Evolutionary conservation across 2,113 vertebrate species (phyloP).

Genomic region (Alligator sinensis): DNA sequence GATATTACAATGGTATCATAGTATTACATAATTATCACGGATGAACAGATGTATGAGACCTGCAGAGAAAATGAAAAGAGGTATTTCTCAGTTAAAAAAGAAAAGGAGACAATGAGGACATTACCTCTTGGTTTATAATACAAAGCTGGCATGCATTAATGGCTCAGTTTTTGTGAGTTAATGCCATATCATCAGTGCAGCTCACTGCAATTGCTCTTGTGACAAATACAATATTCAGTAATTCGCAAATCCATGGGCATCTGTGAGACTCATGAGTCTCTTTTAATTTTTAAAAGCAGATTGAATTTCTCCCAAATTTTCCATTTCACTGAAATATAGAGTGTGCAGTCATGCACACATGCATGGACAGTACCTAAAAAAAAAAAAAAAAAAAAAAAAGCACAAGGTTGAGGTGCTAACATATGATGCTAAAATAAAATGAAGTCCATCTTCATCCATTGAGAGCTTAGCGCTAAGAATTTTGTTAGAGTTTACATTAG

Average conservation of each 20-base stretch:
- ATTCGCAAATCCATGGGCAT: background rate
- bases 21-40: background rate
- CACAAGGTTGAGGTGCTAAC: background rate
- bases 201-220: background rate
- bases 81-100: background rate
- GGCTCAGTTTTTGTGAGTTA: background rate
- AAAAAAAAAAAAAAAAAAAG: background rate
- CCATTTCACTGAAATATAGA: background rate
- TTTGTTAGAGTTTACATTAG: background rate
- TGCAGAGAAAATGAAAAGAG: background rate
- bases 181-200: accelerated
- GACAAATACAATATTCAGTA: background rate
- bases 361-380: background rate
- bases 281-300: background rate
- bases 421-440: background rate
- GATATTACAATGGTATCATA: background rate
- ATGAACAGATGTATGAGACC: background rate
- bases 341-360: background rate
- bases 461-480: background rate
- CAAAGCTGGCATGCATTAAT: background rate
- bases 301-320: background rate
- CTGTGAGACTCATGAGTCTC: background rate
- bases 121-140: background rate
- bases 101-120: background rate
- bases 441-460: background rate